Conservation (phyloP, 2,797 vertebrate genomes). For the Gymnodraco acuticeps region DNA sequence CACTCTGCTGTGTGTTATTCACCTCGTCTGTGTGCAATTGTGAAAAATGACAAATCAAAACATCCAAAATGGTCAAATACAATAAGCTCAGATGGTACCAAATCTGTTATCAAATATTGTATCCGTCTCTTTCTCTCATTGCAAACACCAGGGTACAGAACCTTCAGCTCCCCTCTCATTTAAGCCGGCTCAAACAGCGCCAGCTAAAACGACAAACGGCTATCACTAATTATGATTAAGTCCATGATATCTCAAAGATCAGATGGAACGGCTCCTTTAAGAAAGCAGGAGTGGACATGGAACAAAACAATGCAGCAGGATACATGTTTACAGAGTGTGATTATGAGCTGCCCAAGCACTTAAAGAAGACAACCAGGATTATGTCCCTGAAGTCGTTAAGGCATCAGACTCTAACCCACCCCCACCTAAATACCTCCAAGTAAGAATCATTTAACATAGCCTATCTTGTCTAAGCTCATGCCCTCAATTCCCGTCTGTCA, state of each 20-base stretch:
- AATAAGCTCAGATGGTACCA: neutral
- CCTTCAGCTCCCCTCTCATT: neutral
- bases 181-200: neutral
- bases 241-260: neutral
- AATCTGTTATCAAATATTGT: neutral
- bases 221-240: neutral
- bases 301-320: conserved; percentile 4
- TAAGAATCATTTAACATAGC: conserved; percentile 73
- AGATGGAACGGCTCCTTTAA: neutral
- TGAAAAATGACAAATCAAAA: neutral
- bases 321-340: neutral
- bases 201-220: neutral
- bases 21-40: neutral
- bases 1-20: too few species aligned
- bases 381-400: conserved; percentile 59
- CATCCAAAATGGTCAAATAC: too few species aligned
- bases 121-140: neutral
- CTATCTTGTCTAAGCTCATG: conserved; percentile 73
- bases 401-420: conserved; percentile 40
- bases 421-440: conserved; percentile 62
- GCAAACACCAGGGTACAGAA: neutral
- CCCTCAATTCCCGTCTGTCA: conserved; percentile 81
- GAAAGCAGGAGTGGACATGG: neutral
- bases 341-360: conserved; percentile 45
- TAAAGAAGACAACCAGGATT: conserved; percentile 64